Evolutionary conservation across 2,113 vertebrate genomes (phyloP).

Genomic region (Gavia stellata): DNA sequence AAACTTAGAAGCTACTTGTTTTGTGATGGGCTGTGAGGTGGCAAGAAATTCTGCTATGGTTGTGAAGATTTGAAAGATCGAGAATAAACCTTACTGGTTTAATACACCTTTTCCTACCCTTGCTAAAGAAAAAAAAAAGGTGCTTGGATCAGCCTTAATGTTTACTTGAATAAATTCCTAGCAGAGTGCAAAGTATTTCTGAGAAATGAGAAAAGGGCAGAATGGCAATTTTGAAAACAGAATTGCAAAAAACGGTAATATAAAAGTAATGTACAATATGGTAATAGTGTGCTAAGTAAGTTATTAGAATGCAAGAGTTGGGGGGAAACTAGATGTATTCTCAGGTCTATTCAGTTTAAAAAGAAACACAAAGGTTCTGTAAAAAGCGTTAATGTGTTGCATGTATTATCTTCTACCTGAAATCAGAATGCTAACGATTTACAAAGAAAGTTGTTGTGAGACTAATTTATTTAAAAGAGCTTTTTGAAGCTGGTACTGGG

Average conservation of each 20-base stretch:
- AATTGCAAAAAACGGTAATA: slow-evolving; percentile 50
- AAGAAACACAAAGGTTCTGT: slow-evolving; percentile 30
- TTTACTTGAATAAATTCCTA: slow-evolving; percentile 18
- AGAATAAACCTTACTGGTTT: neutral
- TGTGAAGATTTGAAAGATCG: neutral
- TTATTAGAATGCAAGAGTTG: slow-evolving; percentile 57
- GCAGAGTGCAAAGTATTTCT: neutral
- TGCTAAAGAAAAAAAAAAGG: neutral
- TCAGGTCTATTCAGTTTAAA: slow-evolving; percentile 42
- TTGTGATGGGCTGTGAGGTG: neutral
- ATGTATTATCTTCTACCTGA: slow-evolving; percentile 58
- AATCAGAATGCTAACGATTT: slow-evolving; percentile 7
- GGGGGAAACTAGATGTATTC: neutral
- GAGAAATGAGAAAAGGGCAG: slow-evolving; percentile 28
- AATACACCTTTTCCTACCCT: neutral
- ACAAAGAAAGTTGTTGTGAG: slow-evolving; percentile 14
- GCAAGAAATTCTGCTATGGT: neutral
- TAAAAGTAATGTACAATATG: slow-evolving; percentile 36
- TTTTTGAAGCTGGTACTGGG: neutral
- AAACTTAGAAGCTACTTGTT: neutral
- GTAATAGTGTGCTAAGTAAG: slow-evolving; percentile 52
- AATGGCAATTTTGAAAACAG: slow-evolving; percentile 53
- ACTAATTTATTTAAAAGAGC: slow-evolving; percentile 45
- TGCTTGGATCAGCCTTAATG: neutral
- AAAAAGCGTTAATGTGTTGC: slow-evolving; percentile 52